Percentiles rank a stretch among this genome's conserved stretches.
Evolutionary conservation across 2,113 vertebrate genomes (phyloP).

Genomic region (Ciconia stormi): DNA sequence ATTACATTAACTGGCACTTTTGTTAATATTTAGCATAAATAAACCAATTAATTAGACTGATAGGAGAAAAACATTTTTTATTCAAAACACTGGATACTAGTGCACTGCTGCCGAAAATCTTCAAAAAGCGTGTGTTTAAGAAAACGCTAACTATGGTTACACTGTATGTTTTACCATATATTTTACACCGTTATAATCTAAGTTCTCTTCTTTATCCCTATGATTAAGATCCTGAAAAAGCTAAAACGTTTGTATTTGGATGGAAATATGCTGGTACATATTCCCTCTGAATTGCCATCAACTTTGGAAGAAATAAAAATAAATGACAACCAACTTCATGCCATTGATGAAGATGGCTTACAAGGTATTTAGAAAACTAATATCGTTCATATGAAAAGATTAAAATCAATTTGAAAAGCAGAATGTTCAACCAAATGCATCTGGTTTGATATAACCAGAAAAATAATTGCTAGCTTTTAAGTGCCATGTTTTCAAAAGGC

Average conservation of each 20-base stretch:
- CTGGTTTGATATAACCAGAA: neutral
- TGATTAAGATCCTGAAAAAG: slow-evolving; percentile 83
- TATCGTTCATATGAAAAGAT: neutral
- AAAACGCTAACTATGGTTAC: neutral
- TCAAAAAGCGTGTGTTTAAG: neutral
- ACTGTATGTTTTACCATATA: neutral
- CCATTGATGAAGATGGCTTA: slow-evolving; percentile 79
- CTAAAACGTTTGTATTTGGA: slow-evolving; percentile 90
- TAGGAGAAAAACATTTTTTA: neutral
- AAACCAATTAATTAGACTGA: neutral
- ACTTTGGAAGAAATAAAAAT: slow-evolving; percentile 93
- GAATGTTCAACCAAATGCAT: neutral
- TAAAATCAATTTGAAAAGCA: neutral
- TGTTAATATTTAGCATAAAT: neutral
- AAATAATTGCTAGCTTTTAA: neutral
- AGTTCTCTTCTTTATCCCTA: neutral
- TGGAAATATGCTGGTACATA: slow-evolving; percentile 82
- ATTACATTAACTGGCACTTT: neutral
- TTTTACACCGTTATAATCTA: neutral
- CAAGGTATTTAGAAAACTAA: slow-evolving; percentile 75
- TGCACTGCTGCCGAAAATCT: neutral
- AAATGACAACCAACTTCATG: slow-evolving; percentile 88
- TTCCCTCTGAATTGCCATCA: slow-evolving; percentile 83
- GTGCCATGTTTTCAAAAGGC: neutral
- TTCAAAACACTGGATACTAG: neutral